phyloP scores from a whole-genome alignment of 1,140 invertebrate species.

The Neodiprion fabricii region DNA sequence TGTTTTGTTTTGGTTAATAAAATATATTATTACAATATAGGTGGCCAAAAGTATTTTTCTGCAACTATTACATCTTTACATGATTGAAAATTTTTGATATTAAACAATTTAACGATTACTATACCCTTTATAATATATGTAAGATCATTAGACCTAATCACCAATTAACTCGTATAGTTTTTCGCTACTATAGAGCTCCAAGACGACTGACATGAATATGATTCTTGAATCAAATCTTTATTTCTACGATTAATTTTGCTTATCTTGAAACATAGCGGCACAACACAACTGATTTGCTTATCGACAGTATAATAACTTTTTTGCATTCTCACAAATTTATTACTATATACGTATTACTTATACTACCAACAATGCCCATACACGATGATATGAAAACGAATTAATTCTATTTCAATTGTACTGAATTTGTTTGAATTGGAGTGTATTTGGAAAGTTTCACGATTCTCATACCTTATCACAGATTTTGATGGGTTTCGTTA shows the following conservation, averaged over 20 bases:
- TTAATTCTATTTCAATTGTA: neutral
- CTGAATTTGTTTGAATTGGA: too few relatives aligned
- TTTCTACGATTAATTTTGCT: neutral
- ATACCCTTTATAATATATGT: too few relatives aligned
- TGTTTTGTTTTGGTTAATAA: too few relatives aligned
- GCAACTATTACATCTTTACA: too few relatives aligned
- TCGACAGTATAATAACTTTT: neutral
- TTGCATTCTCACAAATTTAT: neutral
- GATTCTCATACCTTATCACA: neutral
- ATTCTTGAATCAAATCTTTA: neutral
- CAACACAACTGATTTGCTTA: neutral
- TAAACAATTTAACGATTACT: too few relatives aligned
- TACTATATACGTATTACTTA: neutral
- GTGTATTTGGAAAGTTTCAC: too few relatives aligned
- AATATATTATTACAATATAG: neutral
- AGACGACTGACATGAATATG: neutral
- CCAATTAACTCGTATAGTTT: neutral
- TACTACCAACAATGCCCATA: neutral
- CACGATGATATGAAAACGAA: neutral
- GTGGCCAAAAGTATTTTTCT: too few relatives aligned
- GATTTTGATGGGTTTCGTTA: neutral
- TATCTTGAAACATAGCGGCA: neutral
- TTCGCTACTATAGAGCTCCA: neutral
- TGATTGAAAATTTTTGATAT: too few relatives aligned
- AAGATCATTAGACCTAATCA: neutral